Percentiles rank a stretch among this genome's conserved stretches.
Evolutionary conservation across 2,888 invertebrate species (phyloP).

Genomic region (Fissipunctia ypsillon): DNA sequence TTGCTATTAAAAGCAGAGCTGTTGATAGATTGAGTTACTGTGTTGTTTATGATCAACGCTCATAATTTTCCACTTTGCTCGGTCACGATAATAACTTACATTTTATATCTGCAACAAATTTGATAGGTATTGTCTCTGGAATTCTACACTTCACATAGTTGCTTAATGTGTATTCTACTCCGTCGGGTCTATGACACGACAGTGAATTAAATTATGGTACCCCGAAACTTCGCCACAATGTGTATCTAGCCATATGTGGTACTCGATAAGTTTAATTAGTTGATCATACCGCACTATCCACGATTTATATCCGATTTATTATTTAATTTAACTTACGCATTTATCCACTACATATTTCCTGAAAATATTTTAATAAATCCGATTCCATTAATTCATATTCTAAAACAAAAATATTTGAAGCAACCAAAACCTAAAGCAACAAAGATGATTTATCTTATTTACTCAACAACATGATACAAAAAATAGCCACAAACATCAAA

Average conservation of each 20-base stretch:
- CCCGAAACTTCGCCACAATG: background rate
- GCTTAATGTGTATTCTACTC: background rate
- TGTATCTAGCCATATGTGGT: background rate
- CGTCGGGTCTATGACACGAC: background rate
- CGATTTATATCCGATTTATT: background rate
- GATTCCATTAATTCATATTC: background rate
- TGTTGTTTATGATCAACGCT: conserved; percentile 42
- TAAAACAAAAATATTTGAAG: background rate
- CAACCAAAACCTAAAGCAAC: conserved; percentile 7
- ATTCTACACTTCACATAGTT: background rate
- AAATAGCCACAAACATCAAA: conserved; percentile 45
- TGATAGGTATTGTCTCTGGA: background rate
- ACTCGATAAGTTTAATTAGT: background rate
- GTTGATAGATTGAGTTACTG: conserved; percentile 34
- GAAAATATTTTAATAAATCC: background rate
- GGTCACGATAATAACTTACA: conserved; percentile 3
- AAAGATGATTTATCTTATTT: conserved; percentile 23
- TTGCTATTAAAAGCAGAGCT: conserved; percentile 9
- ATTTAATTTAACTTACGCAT: too few species aligned
- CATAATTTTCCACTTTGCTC: conserved; percentile 13
- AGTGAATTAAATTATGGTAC: background rate
- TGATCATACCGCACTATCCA: background rate
- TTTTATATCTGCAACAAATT: background rate
- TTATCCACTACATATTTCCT: background rate
- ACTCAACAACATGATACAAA: conserved; percentile 37